Conservation (phyloP, 2,797 vertebrate genomes). For the Xenops minutus region DNA sequence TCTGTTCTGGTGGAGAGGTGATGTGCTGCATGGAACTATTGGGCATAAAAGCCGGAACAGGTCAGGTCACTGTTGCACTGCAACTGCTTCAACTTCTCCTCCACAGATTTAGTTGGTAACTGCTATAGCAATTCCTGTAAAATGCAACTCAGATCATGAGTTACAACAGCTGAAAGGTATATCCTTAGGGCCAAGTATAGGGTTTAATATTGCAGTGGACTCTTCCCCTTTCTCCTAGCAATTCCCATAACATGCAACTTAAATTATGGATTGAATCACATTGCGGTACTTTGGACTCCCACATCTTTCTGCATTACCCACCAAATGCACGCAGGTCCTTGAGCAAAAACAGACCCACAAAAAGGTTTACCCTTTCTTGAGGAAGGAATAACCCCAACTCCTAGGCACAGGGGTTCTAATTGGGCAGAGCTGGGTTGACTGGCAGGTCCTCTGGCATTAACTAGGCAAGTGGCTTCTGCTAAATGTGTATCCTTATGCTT, state of each 20-base stretch:
- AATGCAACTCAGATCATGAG: not conserved
- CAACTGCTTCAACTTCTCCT: not conserved
- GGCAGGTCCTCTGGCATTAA: not conserved
- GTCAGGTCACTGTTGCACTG: not conserved
- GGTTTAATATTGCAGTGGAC: not conserved
- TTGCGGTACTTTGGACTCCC: not conserved
- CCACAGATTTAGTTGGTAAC: not conserved
- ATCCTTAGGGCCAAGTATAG: not conserved
- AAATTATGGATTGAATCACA: not conserved
- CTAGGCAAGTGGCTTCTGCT: not conserved
- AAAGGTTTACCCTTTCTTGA: not conserved
- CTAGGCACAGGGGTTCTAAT: not conserved
- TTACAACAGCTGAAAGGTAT: not conserved
- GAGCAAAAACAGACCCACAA: not conserved
- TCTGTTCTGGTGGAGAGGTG: not conserved
- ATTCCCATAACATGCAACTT: not conserved
- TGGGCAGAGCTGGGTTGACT: not conserved
- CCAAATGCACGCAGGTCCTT: not conserved
- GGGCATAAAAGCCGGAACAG: not conserved
- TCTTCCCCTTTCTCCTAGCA: not conserved
- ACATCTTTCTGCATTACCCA: not conserved
- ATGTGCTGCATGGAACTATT: not conserved
- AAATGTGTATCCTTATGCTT: not conserved
- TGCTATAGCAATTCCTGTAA: not conserved
- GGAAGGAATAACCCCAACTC: not conserved